Evolutionary conservation across 2,797 vertebrate genomes (phyloP).

Genomic region (Allobates femoralis): DNA sequence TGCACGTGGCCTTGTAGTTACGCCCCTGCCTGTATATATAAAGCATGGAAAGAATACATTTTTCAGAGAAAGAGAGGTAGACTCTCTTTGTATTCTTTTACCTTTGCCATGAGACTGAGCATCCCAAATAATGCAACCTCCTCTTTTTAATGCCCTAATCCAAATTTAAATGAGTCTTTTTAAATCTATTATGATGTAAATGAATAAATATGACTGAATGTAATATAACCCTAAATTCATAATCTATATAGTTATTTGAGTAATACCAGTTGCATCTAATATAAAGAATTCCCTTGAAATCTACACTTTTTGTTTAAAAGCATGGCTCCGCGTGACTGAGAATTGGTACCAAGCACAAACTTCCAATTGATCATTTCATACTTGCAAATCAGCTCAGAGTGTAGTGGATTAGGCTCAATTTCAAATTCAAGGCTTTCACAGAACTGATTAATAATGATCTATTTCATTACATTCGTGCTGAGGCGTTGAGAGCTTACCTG

Average conservation of each 20-base stretch:
- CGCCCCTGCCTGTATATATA: background rate
- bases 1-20: too few species aligned
- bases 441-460: constrained; percentile 49
- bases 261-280: background rate
- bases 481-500: constrained; percentile 22
- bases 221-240: background rate
- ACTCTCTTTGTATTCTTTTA: background rate
- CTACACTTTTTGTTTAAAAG: background rate
- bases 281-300: background rate
- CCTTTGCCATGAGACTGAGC: background rate
- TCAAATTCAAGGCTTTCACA: constrained; percentile 29
- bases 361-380: constrained; percentile 47
- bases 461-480: constrained; percentile 36
- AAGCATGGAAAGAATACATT: background rate
- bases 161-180: background rate
- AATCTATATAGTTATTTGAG: background rate
- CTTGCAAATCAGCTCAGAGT: constrained; percentile 13
- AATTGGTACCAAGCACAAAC: constrained; percentile 17
- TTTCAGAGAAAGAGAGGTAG: too few species aligned
- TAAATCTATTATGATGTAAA: background rate
- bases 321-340: background rate
- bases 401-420: constrained; percentile 36
- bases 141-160: background rate
- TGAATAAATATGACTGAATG: background rate
- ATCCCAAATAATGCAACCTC: background rate